Evolutionary conservation across 2,797 vertebrate species (phyloP).

Genomic region (Dallia pectoralis): DNA sequence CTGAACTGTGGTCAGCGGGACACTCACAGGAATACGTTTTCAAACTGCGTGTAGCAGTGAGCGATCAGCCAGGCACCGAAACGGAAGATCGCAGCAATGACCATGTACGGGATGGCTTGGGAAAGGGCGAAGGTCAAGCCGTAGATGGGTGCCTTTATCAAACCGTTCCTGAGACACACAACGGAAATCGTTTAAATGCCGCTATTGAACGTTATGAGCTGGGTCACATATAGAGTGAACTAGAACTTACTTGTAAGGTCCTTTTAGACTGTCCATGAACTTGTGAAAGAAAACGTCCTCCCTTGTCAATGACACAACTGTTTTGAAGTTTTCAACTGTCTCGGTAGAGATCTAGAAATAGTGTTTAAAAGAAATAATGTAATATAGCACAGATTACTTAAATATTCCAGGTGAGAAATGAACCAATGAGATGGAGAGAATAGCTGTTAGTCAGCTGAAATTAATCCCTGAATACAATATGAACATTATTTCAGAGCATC

Average conservation of each 20-base stretch:
- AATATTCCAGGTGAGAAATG: too few species aligned
- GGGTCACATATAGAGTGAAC: not conserved
- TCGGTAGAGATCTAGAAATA: constrained; percentile 67
- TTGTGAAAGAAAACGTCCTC: constrained; percentile 65
- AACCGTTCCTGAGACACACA: constrained; percentile 53
- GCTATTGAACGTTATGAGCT: not conserved
- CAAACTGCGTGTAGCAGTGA: constrained; percentile 65
- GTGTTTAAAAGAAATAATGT: constrained; percentile 4
- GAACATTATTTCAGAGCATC: not conserved
- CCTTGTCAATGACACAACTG: constrained; percentile 58
- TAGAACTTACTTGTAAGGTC: constrained; percentile 57
- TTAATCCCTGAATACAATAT: too few species aligned
- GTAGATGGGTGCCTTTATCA: constrained; percentile 60
- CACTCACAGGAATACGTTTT: constrained; percentile 76
- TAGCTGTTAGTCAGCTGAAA: too few species aligned
- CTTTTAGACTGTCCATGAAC: constrained; percentile 53
- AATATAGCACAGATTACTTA: not conserved
- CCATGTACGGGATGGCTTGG: constrained; percentile 53
- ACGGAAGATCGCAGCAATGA: constrained; percentile 67
- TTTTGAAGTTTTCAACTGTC: constrained; percentile 72
- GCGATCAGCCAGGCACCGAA: constrained; percentile 76
- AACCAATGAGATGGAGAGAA: too few species aligned
- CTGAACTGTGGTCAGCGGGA: not conserved
- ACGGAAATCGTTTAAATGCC: not conserved
- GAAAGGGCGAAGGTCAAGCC: constrained; percentile 60